These are phyloP conservation scores for Zaprionus davidi DNA, from an alignment of 1,140 invertebrate genomes.

Conservation along the genomic window DNA sequence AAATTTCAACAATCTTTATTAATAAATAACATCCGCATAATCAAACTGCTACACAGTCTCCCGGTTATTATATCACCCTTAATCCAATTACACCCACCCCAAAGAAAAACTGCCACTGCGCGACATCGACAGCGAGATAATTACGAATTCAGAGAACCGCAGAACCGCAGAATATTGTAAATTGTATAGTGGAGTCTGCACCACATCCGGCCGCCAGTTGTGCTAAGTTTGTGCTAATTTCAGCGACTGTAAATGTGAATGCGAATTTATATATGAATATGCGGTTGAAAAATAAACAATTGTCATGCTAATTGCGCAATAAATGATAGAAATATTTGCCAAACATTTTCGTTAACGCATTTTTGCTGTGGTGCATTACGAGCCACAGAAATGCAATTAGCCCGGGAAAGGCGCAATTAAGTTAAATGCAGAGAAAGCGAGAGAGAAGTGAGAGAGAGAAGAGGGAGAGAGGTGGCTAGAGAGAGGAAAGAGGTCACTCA, in stretches of 20 bases:
- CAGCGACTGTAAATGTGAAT: conserved; percentile 10
- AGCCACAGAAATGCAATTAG: conserved; percentile 73
- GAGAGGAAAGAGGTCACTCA: neutral
- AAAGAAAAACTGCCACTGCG: conserved; percentile 5
- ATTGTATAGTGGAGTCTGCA: conserved; percentile 48
- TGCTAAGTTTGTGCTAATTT: conserved; percentile 42
- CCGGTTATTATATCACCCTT: neutral
- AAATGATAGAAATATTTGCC: conserved; percentile 50
- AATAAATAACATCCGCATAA: neutral
- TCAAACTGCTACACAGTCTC: neutral
- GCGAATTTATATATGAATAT: conserved; percentile 10
- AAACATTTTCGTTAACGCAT: conserved; percentile 62
- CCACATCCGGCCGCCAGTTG: conserved; percentile 40
- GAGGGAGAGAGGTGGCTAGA: too few relatives aligned
- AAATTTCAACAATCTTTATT: neutral
- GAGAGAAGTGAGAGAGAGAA: neutral
- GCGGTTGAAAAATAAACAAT: conserved; percentile 39
- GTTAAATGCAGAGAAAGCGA: neutral
- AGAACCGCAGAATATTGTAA: conserved; percentile 52
- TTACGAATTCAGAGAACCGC: conserved; percentile 34
- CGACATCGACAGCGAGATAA: conserved; percentile 24
- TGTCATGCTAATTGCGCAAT: conserved; percentile 55
- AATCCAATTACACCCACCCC: conserved; percentile 30
- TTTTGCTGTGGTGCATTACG: conserved; percentile 44
- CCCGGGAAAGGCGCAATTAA: conserved; percentile 31